phyloP scores from a whole-genome alignment of 2,888 invertebrate species.

The Andricus quercusramuli region DNA sequence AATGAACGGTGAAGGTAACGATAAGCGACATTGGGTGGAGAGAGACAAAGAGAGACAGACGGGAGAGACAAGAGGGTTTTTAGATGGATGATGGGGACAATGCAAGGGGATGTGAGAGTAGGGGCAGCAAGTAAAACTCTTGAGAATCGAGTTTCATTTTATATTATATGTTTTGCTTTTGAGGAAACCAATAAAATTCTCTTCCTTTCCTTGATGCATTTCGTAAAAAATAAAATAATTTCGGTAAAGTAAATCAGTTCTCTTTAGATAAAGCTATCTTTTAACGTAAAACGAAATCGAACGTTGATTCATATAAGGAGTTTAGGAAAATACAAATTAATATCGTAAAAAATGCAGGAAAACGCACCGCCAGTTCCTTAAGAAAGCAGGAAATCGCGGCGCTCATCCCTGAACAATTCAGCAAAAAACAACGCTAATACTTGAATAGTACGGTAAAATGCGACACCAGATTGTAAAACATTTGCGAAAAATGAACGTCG shows the following conservation, averaged over 20 bases:
- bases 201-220: neutral
- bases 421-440: too few species aligned
- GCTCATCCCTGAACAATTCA: too few species aligned
- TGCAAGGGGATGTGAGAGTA: conserved; percentile 37
- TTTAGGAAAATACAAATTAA: too few species aligned
- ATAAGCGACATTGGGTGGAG: conserved; percentile 46
- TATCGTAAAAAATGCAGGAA: too few species aligned
- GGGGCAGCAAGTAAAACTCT: conserved; percentile 37
- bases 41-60: conserved; percentile 42
- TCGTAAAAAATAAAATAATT: neutral
- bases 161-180: neutral
- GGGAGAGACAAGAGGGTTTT: conserved; percentile 40
- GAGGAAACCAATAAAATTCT: neutral
- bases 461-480: too few species aligned
- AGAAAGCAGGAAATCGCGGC: too few species aligned
- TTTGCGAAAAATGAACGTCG: too few species aligned
- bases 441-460: too few species aligned
- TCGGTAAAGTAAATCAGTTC: neutral
- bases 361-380: too few species aligned
- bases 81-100: conserved; percentile 44
- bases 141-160: conserved; percentile 35
- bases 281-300: too few species aligned
- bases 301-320: too few species aligned
- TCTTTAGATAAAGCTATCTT: too few species aligned
- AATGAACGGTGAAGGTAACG: conserved; percentile 27